Evolutionary conservation across 1,140 invertebrate species (phyloP).

Genomic region (Heliconius nattereri): DNA sequence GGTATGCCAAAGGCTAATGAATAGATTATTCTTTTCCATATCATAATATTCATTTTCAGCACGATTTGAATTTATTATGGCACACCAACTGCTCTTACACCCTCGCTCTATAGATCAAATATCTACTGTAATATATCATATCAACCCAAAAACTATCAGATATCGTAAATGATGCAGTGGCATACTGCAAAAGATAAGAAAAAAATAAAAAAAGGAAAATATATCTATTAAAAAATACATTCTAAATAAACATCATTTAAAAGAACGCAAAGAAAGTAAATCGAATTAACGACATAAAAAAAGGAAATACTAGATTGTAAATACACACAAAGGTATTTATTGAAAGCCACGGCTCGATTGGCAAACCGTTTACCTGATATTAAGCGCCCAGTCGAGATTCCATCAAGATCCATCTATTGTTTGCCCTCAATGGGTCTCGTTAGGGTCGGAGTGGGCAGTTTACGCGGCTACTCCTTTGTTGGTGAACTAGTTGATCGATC

Average conservation of each 20-base stretch:
- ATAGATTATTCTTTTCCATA: too few species aligned
- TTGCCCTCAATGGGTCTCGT: conserved; percentile 42
- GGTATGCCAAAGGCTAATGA: too few species aligned
- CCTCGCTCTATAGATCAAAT: too few species aligned
- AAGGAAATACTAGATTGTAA: not conserved
- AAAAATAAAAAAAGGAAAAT: too few species aligned
- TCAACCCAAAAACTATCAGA: too few species aligned
- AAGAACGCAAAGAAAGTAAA: not conserved
- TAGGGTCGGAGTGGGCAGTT: conserved; percentile 37
- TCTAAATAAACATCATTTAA: not conserved
- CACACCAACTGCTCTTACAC: too few species aligned
- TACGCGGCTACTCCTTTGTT: conserved; percentile 38
- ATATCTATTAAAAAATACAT: not conserved
- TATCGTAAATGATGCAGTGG: too few species aligned
- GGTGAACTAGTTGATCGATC: conserved; percentile 37
- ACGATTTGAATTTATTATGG: too few species aligned
- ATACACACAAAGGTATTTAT: conserved; percentile 16
- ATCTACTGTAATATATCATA: too few species aligned
- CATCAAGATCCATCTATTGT: conserved; percentile 43
- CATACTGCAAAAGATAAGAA: too few species aligned
- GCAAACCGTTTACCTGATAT: conserved; percentile 29
- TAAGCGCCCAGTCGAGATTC: conserved; percentile 35
- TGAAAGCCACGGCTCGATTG: conserved; percentile 20
- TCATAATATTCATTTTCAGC: too few species aligned
- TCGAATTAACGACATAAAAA: not conserved